These are phyloP conservation scores for Anoncus sp. DNA, from an alignment of 2,888 invertebrate genomes.

Conservation along the genomic window DNA sequence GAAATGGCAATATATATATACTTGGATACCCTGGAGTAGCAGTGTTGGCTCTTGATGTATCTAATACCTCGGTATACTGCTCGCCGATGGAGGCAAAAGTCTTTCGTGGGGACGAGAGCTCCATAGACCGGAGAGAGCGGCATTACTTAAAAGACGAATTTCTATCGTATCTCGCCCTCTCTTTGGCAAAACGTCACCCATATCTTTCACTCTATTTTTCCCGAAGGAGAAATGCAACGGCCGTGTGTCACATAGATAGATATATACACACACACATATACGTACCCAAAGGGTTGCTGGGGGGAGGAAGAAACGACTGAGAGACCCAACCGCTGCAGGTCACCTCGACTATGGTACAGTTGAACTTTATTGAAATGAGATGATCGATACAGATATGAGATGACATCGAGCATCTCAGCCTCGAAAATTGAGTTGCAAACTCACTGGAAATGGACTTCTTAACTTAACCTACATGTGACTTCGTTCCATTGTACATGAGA, in stretches of 20 bases:
- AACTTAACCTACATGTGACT: too few relatives aligned
- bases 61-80: constrained; percentile 42
- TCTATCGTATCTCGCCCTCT: constrained; percentile 59
- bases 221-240: constrained; percentile 65
- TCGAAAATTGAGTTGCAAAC: constrained; percentile 7
- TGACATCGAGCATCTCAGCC: constrained; percentile 38
- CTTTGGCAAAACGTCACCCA: constrained; percentile 50
- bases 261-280: neutral
- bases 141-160: constrained; percentile 63
- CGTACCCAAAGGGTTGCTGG: neutral
- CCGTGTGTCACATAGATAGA: constrained; percentile 9
- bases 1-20: neutral
- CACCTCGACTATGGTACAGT: constrained; percentile 25
- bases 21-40: neutral
- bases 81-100: constrained; percentile 32
- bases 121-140: constrained; percentile 38
- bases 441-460: constrained; percentile 11
- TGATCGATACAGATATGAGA: constrained; percentile 55
- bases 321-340: neutral
- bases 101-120: constrained; percentile 32
- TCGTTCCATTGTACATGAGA: too few relatives aligned
- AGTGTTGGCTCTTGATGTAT: constrained; percentile 32
- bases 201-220: constrained; percentile 63
- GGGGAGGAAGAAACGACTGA: constrained; percentile 8
- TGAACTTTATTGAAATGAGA: constrained; percentile 63